A percentile compares a stretch with the other conserved stretches of the same genome.
Evolutionary conservation across 2,888 invertebrate genomes (phyloP).

Genomic region (Homarus gammarus): DNA sequence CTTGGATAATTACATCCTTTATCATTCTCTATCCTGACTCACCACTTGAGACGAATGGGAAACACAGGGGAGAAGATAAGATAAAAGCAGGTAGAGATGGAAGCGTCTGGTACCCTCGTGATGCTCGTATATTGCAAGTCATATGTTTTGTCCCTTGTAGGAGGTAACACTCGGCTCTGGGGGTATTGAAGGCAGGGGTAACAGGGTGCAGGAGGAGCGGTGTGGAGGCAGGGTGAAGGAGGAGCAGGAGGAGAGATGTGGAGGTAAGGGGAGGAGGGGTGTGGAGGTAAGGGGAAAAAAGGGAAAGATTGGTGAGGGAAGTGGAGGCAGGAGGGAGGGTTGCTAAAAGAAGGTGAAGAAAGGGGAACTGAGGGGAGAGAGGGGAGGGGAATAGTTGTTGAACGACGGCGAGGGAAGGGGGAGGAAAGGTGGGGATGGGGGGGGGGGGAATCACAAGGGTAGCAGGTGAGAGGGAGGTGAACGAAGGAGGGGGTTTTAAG

Average conservation of each 20-base stretch:
- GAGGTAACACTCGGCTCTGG: too few species aligned
- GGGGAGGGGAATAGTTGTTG: background rate
- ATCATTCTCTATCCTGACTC: too few species aligned
- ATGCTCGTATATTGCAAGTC: too few species aligned
- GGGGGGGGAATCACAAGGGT: background rate
- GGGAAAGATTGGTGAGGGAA: too few species aligned
- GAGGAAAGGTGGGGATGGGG: constrained; percentile 5
- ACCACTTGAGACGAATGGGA: too few species aligned
- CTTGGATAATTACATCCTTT: too few species aligned
- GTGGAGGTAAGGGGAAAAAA: background rate
- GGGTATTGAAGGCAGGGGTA: too few species aligned
- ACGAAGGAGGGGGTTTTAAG: background rate
- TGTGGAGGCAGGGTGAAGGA: background rate
- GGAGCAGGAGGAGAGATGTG: background rate
- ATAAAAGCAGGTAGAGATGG: too few species aligned
- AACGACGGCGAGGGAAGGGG: background rate
- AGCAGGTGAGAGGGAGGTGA: background rate
- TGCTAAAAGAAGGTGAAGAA: background rate
- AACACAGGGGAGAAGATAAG: too few species aligned
- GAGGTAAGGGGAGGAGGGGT: background rate
- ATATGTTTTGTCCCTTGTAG: too few species aligned
- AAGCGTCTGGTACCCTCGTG: too few species aligned
- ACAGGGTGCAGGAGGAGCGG: background rate
- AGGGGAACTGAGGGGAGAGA: background rate
- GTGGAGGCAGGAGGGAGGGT: too few species aligned